Conservation (phyloP, 2,888 invertebrate genomes). For the Aphrophora alni region DNA sequence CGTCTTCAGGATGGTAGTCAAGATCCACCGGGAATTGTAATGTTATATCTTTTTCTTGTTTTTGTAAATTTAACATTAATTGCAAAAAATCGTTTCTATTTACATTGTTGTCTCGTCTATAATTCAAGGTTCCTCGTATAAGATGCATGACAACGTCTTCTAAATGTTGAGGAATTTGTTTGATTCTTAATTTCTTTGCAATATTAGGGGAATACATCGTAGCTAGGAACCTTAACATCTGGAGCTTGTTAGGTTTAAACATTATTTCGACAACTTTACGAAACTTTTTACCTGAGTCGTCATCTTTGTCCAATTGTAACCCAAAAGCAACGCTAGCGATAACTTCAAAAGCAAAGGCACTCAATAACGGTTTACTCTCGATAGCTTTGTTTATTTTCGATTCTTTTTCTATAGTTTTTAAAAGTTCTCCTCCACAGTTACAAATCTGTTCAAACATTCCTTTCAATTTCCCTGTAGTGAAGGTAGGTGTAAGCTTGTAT, state of each 20-base stretch:
- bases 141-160: conserved; percentile 38
- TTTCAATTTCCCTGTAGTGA: no score
- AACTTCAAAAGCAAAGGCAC: conserved; percentile 41
- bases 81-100: conserved; percentile 45
- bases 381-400: neutral
- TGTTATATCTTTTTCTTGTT: conserved; percentile 34
- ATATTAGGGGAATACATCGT: neutral
- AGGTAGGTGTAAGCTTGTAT: no score
- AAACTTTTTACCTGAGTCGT: neutral
- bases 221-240: neutral
- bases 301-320: conserved; percentile 15
- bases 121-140: no score
- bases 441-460: conserved; percentile 54
- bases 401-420: conserved; percentile 41
- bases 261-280: conserved; percentile 7
- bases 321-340: conserved; percentile 43
- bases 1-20: neutral
- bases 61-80: no score
- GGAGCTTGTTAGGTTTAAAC: neutral
- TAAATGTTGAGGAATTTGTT: conserved; percentile 17
- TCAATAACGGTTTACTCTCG: conserved; percentile 23
- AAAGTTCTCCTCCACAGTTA: conserved; percentile 51
- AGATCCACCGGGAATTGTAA: neutral
- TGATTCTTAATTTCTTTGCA: conserved; percentile 9
- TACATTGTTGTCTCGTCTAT: no score